Conservation (phyloP, 2,113 vertebrate species). For the Tympanuchus pallidicinctus region DNA sequence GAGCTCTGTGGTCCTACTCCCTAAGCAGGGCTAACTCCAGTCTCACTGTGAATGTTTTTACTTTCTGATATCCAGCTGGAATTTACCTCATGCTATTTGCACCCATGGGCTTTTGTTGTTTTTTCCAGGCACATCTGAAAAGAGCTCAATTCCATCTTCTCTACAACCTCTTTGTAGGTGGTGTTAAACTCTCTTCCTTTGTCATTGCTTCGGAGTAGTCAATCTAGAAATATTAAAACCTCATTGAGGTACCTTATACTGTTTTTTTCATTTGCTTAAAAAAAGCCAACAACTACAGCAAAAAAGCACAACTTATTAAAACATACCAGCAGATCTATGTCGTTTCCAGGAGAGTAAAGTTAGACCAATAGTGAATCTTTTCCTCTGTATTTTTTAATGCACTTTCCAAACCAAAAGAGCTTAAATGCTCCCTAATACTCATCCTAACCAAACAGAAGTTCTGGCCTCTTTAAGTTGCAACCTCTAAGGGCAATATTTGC, state of each 20-base stretch:
- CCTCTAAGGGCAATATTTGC: conserved; percentile 52
- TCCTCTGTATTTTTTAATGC: conserved; percentile 37
- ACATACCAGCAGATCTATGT: not conserved
- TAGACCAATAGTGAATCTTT: conserved; percentile 34
- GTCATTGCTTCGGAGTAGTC: not conserved
- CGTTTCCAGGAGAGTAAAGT: conserved; percentile 5
- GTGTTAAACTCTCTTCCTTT: not conserved
- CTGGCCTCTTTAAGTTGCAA: conserved; percentile 24
- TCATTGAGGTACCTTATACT: not conserved
- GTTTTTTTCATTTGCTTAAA: not conserved
- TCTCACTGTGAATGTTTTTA: not conserved
- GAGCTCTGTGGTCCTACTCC: not conserved
- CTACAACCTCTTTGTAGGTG: not conserved
- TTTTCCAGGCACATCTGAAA: not conserved
- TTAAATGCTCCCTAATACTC: conserved; percentile 34
- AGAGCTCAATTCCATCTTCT: not conserved
- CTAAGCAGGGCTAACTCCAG: not conserved
- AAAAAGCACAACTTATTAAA: not conserved
- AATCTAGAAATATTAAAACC: not conserved
- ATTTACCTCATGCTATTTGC: not conserved
- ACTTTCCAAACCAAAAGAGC: conserved; percentile 35
- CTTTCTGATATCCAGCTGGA: not conserved
- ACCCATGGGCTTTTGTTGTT: not conserved
- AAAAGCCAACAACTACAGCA: not conserved
- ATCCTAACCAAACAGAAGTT: conserved; percentile 51